Evolutionary conservation across 2,888 invertebrate species (phyloP).

Genomic region (Polydrusus cervinus): DNA sequence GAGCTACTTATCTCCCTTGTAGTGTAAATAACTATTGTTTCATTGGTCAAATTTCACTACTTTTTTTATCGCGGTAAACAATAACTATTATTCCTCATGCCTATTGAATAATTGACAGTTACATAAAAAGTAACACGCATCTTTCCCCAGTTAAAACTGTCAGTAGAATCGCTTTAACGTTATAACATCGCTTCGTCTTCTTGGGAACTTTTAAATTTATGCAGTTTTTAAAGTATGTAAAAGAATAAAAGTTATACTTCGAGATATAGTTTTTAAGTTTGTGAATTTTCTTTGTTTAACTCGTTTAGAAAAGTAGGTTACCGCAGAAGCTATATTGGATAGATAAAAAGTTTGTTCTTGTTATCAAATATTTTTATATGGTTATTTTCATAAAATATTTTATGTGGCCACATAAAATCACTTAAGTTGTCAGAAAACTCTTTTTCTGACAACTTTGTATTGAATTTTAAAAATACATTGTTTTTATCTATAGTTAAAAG

Average conservation of each 20-base stretch:
- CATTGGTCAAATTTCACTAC: too few species aligned
- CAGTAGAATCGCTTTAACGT: neutral
- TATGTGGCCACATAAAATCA: neutral
- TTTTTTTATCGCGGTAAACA: too few species aligned
- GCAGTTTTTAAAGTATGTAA: neutral
- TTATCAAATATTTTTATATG: slow-evolving; percentile 5
- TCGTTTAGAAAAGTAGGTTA: slow-evolving; percentile 7
- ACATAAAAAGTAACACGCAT: neutral
- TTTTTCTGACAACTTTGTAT: neutral
- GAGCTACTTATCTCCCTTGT: too few species aligned
- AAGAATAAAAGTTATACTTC: slow-evolving; percentile 8
- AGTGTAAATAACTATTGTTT: too few species aligned
- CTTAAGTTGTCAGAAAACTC: slow-evolving; percentile 2
- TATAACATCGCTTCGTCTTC: neutral
- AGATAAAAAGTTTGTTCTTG: slow-evolving; percentile 14
- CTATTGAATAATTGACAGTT: too few species aligned
- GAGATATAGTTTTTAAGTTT: neutral
- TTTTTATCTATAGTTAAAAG: neutral
- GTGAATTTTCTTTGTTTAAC: slow-evolving; percentile 4
- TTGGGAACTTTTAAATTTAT: neutral
- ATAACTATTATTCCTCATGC: too few species aligned
- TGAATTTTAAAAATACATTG: neutral
- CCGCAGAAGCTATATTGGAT: neutral
- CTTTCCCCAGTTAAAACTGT: neutral
- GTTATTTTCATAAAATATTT: slow-evolving; percentile 16